Conservation (phyloP, 2,888 invertebrate genomes). For the Dolomedes plantarius region DNA sequence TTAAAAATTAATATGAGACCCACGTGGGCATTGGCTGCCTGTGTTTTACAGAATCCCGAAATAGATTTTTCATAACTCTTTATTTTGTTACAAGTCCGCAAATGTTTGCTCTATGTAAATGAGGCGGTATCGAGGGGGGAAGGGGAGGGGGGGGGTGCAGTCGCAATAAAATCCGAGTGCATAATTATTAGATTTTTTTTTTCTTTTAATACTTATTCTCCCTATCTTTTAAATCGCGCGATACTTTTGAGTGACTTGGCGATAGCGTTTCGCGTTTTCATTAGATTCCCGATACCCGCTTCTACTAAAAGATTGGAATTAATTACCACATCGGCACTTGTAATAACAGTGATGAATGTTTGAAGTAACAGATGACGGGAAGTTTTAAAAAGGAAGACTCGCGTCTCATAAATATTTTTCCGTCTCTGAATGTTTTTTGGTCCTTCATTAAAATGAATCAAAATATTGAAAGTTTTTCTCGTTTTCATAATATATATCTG, state of each 20-base stretch:
- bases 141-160: too few relatives aligned
- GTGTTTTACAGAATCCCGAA: neutral
- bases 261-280: neutral
- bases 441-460: neutral
- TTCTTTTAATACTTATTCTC: too few relatives aligned
- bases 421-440: neutral
- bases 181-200: neutral
- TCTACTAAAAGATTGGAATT: neutral
- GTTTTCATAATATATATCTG: too few relatives aligned
- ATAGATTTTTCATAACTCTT: slow-evolving; percentile 1
- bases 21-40: neutral
- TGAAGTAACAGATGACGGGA: neutral
- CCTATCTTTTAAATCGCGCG: neutral
- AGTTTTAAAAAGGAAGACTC: neutral
- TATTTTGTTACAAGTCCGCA: slow-evolving; percentile 4
- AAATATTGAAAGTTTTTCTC: neutral
- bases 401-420: neutral
- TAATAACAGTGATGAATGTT: neutral
- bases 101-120: slow-evolving; percentile 7
- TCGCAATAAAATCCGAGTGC: neutral
- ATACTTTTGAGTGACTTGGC: neutral
- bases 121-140: neutral
- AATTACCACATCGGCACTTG: neutral
- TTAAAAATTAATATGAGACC: slow-evolving; percentile 10
- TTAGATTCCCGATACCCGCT: neutral